These are phyloP conservation scores for Oreotrochilus melanogaster DNA, from an alignment of 2,113 vertebrate genomes.

Conservation along the genomic window DNA sequence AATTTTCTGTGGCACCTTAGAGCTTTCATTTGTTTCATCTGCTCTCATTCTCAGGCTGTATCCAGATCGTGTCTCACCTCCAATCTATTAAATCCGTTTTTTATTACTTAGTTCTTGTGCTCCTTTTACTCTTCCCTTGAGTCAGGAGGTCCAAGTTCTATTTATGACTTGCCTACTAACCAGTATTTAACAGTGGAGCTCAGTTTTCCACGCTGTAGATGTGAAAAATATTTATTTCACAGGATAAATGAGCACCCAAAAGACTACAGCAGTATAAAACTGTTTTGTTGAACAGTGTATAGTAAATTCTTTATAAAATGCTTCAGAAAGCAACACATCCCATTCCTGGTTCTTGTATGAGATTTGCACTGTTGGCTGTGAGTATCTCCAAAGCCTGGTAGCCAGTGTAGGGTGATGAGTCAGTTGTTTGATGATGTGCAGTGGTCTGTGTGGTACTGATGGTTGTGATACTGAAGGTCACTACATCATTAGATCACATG, in stretches of 20 bases:
- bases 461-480: background rate
- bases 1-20: background rate
- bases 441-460: rapidly evolving
- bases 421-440: background rate
- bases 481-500: too few species aligned
- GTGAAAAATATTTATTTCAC: background rate
- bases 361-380: background rate
- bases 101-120: background rate
- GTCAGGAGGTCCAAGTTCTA: background rate
- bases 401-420: rapidly evolving
- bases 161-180: background rate
- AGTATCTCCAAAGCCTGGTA: background rate
- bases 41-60: background rate
- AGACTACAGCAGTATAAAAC: background rate
- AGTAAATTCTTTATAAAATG: background rate
- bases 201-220: background rate
- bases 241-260: background rate
- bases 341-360: background rate
- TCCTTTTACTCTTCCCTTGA: background rate
- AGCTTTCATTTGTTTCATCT: background rate
- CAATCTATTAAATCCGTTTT: background rate
- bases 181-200: background rate
- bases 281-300: background rate
- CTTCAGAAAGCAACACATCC: background rate
- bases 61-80: background rate